These are phyloP conservation scores for Zonitis immaculata DNA, from an alignment of 2,888 invertebrate genomes.

Conservation along the genomic window DNA sequence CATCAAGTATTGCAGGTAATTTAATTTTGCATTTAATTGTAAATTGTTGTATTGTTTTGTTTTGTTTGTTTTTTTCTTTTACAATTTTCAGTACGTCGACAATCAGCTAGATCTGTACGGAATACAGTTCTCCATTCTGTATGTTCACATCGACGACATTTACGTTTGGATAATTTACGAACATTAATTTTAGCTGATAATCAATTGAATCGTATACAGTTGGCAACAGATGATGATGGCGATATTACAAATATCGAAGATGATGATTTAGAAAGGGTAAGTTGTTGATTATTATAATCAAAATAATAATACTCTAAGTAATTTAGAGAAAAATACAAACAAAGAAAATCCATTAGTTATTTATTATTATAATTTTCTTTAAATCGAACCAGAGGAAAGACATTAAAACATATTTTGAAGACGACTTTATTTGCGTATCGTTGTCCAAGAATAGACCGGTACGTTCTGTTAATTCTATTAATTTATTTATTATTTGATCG, in stretches of 20 bases:
- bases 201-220: slow-evolving; percentile 70
- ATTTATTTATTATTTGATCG: not conserved
- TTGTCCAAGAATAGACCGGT: slow-evolving; percentile 10
- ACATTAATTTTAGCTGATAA: slow-evolving; percentile 86
- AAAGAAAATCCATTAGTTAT: no score
- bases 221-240: slow-evolving; percentile 72
- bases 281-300: slow-evolving; percentile 13
- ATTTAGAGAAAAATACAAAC: not conserved
- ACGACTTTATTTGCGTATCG: slow-evolving; percentile 19
- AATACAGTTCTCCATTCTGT: slow-evolving; percentile 73
- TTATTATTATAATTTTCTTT: slow-evolving; percentile 12
- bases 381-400: slow-evolving; percentile 14
- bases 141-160: slow-evolving; percentile 79
- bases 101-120: slow-evolving; percentile 61
- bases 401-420: slow-evolving; percentile 16
- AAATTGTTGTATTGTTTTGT: no score
- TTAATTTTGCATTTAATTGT: slow-evolving; percentile 2
- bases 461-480: slow-evolving; percentile 1
- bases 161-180: slow-evolving; percentile 73
- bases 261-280: slow-evolving; percentile 61
- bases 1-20: slow-evolving; percentile 42
- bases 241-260: slow-evolving; percentile 59
- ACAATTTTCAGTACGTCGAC: slow-evolving; percentile 44
- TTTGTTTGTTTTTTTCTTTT: not conserved
- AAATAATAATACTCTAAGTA: not conserved